Evolutionary conservation across 1,140 invertebrate species (phyloP), one percentile per base, ranked within the genome.

Genomic region (Drosophila ironensis): DNA sequence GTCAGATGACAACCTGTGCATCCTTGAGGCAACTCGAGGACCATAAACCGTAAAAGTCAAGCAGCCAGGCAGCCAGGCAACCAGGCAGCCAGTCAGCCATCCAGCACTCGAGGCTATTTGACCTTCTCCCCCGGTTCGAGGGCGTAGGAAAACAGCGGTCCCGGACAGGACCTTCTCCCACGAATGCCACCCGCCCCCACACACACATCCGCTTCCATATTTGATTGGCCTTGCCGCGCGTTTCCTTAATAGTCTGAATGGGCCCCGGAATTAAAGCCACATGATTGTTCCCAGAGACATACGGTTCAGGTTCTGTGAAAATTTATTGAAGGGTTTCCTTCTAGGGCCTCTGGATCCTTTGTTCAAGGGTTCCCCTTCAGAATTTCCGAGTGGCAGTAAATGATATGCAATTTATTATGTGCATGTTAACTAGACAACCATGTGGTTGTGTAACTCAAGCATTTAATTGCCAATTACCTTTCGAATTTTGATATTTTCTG

Each of bases 41-140:
- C n/a, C n/a, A n/a, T n/a, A n/a, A 14, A 60, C 37, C 42, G n/a
- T 28, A 38, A 68, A 48, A 68, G 45, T 69, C 64, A 51, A 35
- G 28, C 8, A 38, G 24, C n/a, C 22, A 22, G 20, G 20, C 20
- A 22, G n/a, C n/a, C n/a, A n/a, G n/a, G n/a, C n/a, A n/a, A n/a
- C n/a, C n/a, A n/a, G n/a, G n/a, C n/a, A n/a, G n/a, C n/a, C n/a
- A n/a, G n/a, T n/a, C n/a, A n/a, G n/a, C n/a, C n/a, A n/a, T 33
- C 11, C 11, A 27, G 22, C 45, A 35, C 52, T 38, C 19, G n/a
- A 37, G 33, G 56, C 67, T 38, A 30, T 52, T 72, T 76, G 77
- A 81, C 77, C 77, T 82, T 82, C 50, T 72, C 19, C 24, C 40
- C 52, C 59, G 54, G 53, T 37, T 60, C 60, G 72, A 76, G 72